Percentiles rank a stretch among this genome's conserved stretches.
phyloP scores from a whole-genome alignment of 2,888 invertebrate genomes.

The Teinopalpus imperialis region DNA sequence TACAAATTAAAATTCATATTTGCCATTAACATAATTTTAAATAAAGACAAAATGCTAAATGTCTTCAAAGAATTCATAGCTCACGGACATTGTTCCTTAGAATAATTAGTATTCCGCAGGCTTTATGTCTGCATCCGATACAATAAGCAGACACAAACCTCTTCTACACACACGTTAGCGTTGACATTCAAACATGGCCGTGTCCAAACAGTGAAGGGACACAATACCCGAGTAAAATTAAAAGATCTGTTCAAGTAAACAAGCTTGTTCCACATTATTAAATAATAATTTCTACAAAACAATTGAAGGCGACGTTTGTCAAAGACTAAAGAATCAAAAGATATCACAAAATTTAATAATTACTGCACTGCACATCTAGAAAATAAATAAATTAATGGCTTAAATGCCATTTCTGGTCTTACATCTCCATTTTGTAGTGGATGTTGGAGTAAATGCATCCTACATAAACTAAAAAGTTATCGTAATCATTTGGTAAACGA shows the following conservation, averaged over 20 bases:
- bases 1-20: conserved; percentile 7
- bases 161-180: conserved; percentile 32
- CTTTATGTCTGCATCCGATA: conserved; percentile 39
- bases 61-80: conserved; percentile 56
- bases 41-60: conserved; percentile 33
- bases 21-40: conserved; percentile 20
- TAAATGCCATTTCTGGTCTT: too few relatives aligned
- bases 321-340: conserved; percentile 36
- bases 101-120: conserved; percentile 55
- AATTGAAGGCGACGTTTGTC: conserved; percentile 43
- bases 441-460: too few relatives aligned
- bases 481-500: too few relatives aligned
- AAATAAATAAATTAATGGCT: too few relatives aligned
- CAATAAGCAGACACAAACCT: conserved; percentile 36
- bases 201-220: conserved; percentile 49
- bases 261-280: conserved; percentile 37
- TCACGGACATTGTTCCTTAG: conserved; percentile 50
- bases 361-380: too few relatives aligned
- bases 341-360: background rate
- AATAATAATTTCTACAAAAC: conserved; percentile 47
- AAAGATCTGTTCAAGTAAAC: conserved; percentile 44
- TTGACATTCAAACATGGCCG: conserved; percentile 73
- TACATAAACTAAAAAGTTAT: too few relatives aligned
- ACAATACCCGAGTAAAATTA: conserved; percentile 53
- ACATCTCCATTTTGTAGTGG: too few relatives aligned